These are phyloP conservation scores for Leptosomus discolor DNA, from an alignment of 2,113 vertebrate species.

Conservation along the genomic window DNA sequence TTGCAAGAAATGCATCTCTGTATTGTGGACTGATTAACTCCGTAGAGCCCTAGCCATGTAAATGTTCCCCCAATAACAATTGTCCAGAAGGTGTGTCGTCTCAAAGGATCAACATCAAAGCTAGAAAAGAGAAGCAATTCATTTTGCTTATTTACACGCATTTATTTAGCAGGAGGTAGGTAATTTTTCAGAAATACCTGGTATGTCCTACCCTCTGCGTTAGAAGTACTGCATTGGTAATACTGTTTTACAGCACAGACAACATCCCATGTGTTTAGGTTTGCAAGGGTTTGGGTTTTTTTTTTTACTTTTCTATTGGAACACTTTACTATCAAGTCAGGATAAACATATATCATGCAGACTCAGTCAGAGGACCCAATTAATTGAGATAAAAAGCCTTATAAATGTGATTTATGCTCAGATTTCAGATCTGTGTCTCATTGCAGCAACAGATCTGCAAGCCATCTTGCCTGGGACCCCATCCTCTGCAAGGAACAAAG, in stretches of 20 bases:
- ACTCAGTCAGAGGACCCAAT: neutral
- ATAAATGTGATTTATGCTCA: no score
- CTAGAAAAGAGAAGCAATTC: constrained; percentile 29
- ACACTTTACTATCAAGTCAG: neutral
- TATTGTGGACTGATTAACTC: constrained; percentile 86
- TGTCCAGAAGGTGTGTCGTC: constrained; percentile 87
- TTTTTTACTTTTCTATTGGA: neutral
- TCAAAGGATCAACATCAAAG: constrained; percentile 80
- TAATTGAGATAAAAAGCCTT: neutral
- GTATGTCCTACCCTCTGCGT: neutral
- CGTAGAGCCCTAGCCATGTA: constrained; percentile 87
- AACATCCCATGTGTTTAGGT: neutral
- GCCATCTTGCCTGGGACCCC: neutral
- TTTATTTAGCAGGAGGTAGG: neutral
- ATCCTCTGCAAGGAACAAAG: neutral
- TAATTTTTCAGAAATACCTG: neutral
- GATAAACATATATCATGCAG: neutral
- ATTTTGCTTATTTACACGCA: rapidly evolving
- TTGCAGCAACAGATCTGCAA: neutral
- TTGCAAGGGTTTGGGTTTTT: no score
- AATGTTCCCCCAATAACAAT: constrained; percentile 83
- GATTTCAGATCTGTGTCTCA: neutral
- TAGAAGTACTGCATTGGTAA: neutral
- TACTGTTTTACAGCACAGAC: neutral
- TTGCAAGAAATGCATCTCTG: constrained; percentile 87